These are phyloP conservation scores for Dasyurus viverrinus DNA, from an alignment of 2,113 vertebrate species.

Conservation along the genomic window DNA sequence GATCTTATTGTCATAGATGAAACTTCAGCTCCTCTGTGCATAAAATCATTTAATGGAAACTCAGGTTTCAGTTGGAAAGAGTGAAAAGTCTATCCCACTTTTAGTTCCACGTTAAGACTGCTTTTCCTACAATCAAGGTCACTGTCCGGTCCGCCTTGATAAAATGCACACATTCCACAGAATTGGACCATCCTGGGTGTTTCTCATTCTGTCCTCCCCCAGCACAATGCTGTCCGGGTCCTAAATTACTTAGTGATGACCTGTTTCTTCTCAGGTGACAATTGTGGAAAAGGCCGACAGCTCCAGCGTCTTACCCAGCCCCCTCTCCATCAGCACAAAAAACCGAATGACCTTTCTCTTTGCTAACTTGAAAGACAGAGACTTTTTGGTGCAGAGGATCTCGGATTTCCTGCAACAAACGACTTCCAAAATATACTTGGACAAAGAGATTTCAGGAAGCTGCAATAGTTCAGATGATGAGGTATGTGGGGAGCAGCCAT, in stretches of 20 bases:
- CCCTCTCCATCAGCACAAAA: conserved; percentile 97
- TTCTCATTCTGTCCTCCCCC: not conserved
- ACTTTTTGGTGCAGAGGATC: conserved; percentile 98
- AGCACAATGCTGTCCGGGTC: not conserved
- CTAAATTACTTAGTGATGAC: not conserved
- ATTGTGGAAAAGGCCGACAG: conserved; percentile 99
- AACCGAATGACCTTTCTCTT: conserved; percentile 99
- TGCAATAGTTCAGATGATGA: conserved; percentile 95
- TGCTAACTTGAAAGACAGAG: conserved; percentile 96
- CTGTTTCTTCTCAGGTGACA: conserved; percentile 89
- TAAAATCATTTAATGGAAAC: conserved; percentile 52
- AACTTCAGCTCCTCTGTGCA: not conserved
- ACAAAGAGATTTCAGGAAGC: conserved; percentile 92
- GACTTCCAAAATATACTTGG: conserved; percentile 93
- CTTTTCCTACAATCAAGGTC: not conserved
- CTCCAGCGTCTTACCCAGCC: conserved; percentile 96
- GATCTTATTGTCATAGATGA: not conserved
- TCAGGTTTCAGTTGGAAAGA: conserved; percentile 28
- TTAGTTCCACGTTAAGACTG: not conserved
- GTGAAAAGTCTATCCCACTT: not conserved
- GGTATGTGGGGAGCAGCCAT: conserved; percentile 80
- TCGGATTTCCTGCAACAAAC: conserved; percentile 98
- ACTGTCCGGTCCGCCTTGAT: fast-evolving
- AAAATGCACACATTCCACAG: not conserved
- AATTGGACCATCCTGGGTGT: not conserved